A percentile compares a stretch with the other conserved stretches of the same genome.
Evolutionary conservation across 2,113 vertebrate species (phyloP).

Genomic region (Rhinichthys klamathensis): DNA sequence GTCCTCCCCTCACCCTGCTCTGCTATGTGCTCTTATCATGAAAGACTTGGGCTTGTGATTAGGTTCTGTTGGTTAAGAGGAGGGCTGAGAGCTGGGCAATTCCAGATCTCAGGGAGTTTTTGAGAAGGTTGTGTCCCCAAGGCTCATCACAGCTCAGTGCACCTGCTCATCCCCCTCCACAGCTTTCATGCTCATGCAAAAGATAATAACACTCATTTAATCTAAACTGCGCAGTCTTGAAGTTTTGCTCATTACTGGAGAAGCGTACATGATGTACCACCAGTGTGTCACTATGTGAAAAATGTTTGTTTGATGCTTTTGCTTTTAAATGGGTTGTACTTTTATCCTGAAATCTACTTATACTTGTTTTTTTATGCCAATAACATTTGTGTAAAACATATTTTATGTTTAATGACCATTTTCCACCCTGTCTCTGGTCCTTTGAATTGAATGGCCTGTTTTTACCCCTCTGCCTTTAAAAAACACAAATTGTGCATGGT

Average conservation of each 20-base stretch:
- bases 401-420: neutral
- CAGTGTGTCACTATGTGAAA: neutral
- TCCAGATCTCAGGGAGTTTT: constrained; percentile 4
- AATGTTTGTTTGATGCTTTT: neutral
- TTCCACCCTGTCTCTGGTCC: neutral
- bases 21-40: constrained; percentile 39
- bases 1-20: constrained; percentile 16
- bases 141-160: neutral
- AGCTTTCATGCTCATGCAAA: constrained; percentile 34
- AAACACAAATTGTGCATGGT: neutral
- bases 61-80: neutral
- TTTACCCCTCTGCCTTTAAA: neutral
- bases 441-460: neutral
- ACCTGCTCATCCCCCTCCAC: constrained; percentile 29
- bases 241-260: constrained; percentile 6
- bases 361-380: neutral
- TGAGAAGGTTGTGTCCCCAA: neutral
- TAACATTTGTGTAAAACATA: neutral
- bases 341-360: neutral
- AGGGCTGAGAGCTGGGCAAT: constrained; percentile 15
- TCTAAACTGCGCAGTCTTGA: neutral
- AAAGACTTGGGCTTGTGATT: constrained; percentile 42
- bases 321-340: neutral
- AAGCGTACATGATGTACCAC: neutral
- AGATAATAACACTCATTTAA: neutral